Evolutionary conservation across 2,888 invertebrate species (phyloP).

Genomic region (Oligia fasciuncula): DNA sequence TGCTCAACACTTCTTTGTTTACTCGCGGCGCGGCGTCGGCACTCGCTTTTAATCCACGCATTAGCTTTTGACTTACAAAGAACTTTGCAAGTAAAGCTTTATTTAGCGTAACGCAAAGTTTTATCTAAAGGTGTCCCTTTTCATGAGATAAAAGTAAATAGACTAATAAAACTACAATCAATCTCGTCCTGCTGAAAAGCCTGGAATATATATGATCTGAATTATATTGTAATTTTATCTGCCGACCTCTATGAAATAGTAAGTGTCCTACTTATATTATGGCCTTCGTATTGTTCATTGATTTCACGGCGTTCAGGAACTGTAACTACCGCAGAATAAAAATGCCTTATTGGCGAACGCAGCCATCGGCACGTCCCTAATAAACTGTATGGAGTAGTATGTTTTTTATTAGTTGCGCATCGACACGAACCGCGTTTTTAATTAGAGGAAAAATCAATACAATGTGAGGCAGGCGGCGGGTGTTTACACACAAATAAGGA

Average conservation of each 20-base stretch:
- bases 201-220: slow-evolving; percentile 44
- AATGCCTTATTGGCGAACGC: slow-evolving; percentile 1
- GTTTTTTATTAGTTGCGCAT: slow-evolving; percentile 17
- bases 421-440: slow-evolving; percentile 38
- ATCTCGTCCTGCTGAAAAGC: slow-evolving; percentile 9
- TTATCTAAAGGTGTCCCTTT: slow-evolving; percentile 32
- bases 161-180: slow-evolving; percentile 48
- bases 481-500: slow-evolving; percentile 62
- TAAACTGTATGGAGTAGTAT: slow-evolving; percentile 31
- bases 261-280: slow-evolving; percentile 18
- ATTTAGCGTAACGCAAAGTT: slow-evolving; percentile 38
- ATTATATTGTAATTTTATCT: slow-evolving; percentile 47
- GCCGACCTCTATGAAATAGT: slow-evolving; percentile 52
- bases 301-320: slow-evolving; percentile 29
- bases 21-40: slow-evolving; percentile 35
- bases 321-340: slow-evolving; percentile 24
- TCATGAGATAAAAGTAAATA: slow-evolving; percentile 32
- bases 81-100: slow-evolving; percentile 46
- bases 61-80: slow-evolving; percentile 56
- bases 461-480: slow-evolving; percentile 26
- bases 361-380: slow-evolving; percentile 24
- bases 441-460: slow-evolving; percentile 45
- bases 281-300: slow-evolving; percentile 43
- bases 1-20: slow-evolving; percentile 59
- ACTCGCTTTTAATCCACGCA: slow-evolving; percentile 66